These are phyloP conservation scores for Anarhynchus alexandrinus DNA, from an alignment of 2,113 vertebrate species.

Conservation along the genomic window DNA sequence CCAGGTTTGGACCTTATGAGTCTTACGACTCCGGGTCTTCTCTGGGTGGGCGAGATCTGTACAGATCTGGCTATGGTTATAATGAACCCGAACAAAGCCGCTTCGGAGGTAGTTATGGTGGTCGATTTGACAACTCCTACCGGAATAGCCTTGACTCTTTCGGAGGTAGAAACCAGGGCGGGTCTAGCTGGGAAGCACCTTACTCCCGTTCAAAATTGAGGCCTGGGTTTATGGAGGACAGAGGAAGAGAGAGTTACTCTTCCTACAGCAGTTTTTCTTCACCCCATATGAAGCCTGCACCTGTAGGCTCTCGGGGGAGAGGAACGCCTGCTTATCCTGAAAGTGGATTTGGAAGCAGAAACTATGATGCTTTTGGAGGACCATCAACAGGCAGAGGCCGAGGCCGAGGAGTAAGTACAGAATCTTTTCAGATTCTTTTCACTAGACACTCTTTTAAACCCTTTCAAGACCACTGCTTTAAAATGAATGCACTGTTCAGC, in stretches of 20 bases:
- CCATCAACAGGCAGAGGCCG: constrained; percentile 86
- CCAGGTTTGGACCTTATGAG: constrained; percentile 90
- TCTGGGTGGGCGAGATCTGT: constrained; percentile 87
- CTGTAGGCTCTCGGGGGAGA: constrained; percentile 90
- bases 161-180: constrained; percentile 88
- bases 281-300: constrained; percentile 85
- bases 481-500: constrained; percentile 74
- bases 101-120: constrained; percentile 89
- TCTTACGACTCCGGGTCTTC: constrained; percentile 88
- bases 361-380: constrained; percentile 88
- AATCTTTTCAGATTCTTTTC: constrained; percentile 91
- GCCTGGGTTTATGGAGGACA: constrained; percentile 89
- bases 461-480: constrained; percentile 84
- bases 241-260: constrained; percentile 87
- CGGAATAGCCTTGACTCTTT: constrained; percentile 89
- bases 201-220: constrained; percentile 86
- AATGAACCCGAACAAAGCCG: constrained; percentile 89
- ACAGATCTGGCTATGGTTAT: constrained; percentile 90
- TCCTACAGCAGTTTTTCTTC: constrained; percentile 87
- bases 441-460: constrained; percentile 86
- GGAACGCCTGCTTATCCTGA: constrained; percentile 87
- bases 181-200: constrained; percentile 86
- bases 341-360: constrained; percentile 86
- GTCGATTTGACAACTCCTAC: constrained; percentile 86
- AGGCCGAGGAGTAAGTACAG: constrained; percentile 91